phyloP scores from a whole-genome alignment of 2,888 invertebrate genomes.

The Drosophila maculinotata region DNA sequence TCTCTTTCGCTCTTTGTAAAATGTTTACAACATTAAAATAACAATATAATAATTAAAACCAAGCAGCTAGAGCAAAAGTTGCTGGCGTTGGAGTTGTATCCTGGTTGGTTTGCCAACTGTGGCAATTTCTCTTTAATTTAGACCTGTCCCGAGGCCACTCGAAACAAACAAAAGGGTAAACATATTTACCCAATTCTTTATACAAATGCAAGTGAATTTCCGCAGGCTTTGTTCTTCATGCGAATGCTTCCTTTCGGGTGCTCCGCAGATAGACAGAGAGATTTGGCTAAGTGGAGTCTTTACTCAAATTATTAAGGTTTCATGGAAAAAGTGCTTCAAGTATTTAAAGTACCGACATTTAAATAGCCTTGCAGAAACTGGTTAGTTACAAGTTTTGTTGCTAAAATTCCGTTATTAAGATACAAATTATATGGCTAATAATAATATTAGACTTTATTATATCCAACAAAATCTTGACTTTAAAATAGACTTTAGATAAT shows the following conservation, averaged over 20 bases:
- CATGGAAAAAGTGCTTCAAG: neutral
- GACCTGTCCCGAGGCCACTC: conserved; percentile 43
- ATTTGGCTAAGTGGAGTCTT: conserved; percentile 9
- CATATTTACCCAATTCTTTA: conserved; percentile 64
- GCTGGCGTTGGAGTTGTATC: neutral
- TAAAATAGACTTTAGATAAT: too few relatives aligned
- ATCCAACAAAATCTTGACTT: too few relatives aligned
- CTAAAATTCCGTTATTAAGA: too few relatives aligned
- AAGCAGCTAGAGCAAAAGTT: conserved; percentile 22
- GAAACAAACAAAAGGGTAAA: conserved; percentile 20
- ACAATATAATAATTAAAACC: conserved; percentile 54
- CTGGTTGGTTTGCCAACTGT: conserved; percentile 27
- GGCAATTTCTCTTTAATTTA: conserved; percentile 62
- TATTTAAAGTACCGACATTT: neutral
- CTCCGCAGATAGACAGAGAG: neutral
- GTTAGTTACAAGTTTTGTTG: neutral
- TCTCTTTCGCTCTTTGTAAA: conserved; percentile 10
- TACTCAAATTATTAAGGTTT: conserved; percentile 26
- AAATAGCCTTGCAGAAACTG: conserved; percentile 2
- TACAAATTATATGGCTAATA: too few relatives aligned
- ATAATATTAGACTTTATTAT: too few relatives aligned
- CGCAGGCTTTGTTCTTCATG: conserved; percentile 21
- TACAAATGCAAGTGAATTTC: conserved; percentile 54
- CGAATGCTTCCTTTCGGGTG: conserved; percentile 9
- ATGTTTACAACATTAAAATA: conserved; percentile 38